Percentiles rank a stretch among this genome's conserved stretches.
Evolutionary conservation across 2,888 invertebrate genomes (phyloP).

Genomic region (Galerucella nymphaeae): DNA sequence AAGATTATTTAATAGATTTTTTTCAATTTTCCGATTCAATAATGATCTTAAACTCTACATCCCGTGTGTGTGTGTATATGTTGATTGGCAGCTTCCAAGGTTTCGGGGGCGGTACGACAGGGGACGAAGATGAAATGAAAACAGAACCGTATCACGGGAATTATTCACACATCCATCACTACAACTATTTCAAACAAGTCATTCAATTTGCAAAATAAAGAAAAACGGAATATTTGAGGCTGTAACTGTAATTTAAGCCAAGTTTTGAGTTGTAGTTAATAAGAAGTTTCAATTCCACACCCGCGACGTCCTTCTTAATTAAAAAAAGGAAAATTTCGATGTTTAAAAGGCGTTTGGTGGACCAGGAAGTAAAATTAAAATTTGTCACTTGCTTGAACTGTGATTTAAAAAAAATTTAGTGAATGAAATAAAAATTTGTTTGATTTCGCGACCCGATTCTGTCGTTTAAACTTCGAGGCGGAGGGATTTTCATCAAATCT

Average conservation of each 20-base stretch:
- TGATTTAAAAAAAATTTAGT: too few species aligned
- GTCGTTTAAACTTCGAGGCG: constrained; percentile 18
- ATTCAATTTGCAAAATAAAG: too few species aligned
- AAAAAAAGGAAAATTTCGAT: too few species aligned
- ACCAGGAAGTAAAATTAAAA: too few species aligned
- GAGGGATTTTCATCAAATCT: constrained; percentile 53
- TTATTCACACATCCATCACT: neutral
- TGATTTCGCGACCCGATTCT: constrained; percentile 12
- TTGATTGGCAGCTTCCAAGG: constrained; percentile 43
- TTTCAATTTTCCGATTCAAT: constrained; percentile 42
- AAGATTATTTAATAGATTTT: constrained; percentile 36
- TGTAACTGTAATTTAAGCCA: too few species aligned
- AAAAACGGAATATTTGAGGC: too few species aligned
- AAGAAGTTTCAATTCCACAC: too few species aligned
- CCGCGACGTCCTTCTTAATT: too few species aligned
- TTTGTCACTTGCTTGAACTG: too few species aligned
- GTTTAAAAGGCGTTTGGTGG: too few species aligned
- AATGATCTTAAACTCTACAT: constrained; percentile 42
- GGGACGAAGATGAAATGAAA: constrained; percentile 21
- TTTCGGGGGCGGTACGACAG: constrained; percentile 28
- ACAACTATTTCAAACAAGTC: too few species aligned
- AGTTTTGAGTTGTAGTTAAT: too few species aligned
- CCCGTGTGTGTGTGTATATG: constrained; percentile 39
- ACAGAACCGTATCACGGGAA: constrained; percentile 11
- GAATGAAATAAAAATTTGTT: neutral